These are phyloP conservation scores for Nasua narica DNA, from an alignment of 2,797 vertebrate genomes.

Conservation along the genomic window DNA sequence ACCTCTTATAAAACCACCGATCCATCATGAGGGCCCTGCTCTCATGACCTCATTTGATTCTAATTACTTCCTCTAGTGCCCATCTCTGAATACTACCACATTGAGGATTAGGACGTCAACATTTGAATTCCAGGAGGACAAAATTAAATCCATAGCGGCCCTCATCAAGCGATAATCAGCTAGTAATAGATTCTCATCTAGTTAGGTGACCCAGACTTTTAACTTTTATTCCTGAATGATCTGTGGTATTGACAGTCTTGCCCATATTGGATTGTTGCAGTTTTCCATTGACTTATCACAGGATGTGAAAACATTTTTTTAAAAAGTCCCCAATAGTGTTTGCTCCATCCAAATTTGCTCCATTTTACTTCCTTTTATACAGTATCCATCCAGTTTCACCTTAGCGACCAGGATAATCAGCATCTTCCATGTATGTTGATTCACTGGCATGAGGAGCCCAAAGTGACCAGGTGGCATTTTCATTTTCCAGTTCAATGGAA, in stretches of 20 bases:
- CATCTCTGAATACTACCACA: background rate
- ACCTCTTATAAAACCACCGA: background rate
- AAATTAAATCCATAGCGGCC: background rate
- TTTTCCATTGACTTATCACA: background rate
- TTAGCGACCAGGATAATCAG: background rate
- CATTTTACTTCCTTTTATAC: background rate
- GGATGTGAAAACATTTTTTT: background rate
- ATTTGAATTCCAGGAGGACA: background rate
- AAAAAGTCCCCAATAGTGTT: background rate
- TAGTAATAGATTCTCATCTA: background rate
- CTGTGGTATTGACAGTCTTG: background rate
- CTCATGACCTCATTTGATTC: background rate
- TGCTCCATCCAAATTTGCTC: background rate
- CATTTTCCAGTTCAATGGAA: slow-evolving; percentile 46
- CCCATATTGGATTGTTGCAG: background rate
- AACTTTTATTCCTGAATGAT: background rate
- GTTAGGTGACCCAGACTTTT: background rate
- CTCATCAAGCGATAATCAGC: background rate
- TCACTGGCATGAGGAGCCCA: background rate
- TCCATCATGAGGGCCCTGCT: background rate
- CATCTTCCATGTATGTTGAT: background rate
- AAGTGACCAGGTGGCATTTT: background rate
- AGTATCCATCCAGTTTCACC: background rate
- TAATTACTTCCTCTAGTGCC: background rate
- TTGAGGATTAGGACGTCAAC: background rate